A percentile compares a stretch with the other conserved stretches of the same genome.
Evolutionary conservation across 2,113 vertebrate genomes (phyloP).

Genomic region (Falcunculus frontatus): DNA sequence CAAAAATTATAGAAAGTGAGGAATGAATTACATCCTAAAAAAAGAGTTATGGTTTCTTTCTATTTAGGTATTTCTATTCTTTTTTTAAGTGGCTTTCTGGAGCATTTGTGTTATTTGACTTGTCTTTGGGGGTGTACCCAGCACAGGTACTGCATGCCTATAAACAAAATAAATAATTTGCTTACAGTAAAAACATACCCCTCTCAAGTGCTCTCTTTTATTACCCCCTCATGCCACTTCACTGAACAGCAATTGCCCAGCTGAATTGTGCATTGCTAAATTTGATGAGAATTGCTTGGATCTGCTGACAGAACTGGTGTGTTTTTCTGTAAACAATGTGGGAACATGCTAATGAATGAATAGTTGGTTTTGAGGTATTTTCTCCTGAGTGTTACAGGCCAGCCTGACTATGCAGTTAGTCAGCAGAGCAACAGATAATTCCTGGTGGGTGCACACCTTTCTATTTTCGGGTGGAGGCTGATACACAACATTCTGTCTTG

Average conservation of each 20-base stretch:
- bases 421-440: background rate
- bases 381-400: background rate
- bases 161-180: background rate
- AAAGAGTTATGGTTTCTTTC: background rate
- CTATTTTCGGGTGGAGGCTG: background rate
- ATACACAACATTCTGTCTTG: background rate
- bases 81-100: background rate
- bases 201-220: background rate
- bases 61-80: background rate
- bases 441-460: background rate
- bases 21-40: background rate
- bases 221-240: background rate
- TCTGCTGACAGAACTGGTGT: background rate
- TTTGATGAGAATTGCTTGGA: background rate
- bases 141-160: background rate
- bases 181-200: background rate
- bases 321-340: background rate
- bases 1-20: background rate
- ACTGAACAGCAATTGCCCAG: background rate
- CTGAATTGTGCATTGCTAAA: background rate
- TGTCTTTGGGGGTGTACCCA: background rate
- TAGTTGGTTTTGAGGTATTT: background rate
- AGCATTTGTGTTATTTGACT: background rate
- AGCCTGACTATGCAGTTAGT: background rate
- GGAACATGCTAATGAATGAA: background rate